Base-by-base conservation (phyloP, 2,113 vertebrate species). In the Lycaon pictus region DNA sequence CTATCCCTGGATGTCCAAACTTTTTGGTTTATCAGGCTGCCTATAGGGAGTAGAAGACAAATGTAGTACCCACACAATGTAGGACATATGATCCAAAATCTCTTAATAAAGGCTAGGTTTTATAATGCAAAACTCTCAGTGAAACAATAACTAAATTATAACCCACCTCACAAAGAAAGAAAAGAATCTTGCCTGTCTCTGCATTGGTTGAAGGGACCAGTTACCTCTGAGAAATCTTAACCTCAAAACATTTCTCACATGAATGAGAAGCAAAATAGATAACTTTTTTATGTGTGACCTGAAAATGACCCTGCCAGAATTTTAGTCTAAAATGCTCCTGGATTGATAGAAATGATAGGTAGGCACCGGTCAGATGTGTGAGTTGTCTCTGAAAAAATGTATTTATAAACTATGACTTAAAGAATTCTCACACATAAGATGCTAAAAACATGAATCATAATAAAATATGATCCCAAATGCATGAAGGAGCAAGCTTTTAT, bases 351-450 rank as follows among this genome's bases (percentile, higher is more conserved):
- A 69, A 29, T 22, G 65, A 67, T 17, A 67, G 65, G 19, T 80
- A 58, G n/a, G 19, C 25, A 65, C 37, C 48, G 67, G 60, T 11
- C 72, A 89, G 37, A 67, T 65, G 2, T 93, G 27, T 35, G 22
- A 62, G 56, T 77, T 71, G 85, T 69, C 77, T 76, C 43, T 96
- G 35, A 20, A 77, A 85, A 94, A 87, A 76, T 62, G 13, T 37
- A 89, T 76, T 96, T 92, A 77, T 67, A 89, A 95, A 71, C 67
- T 22, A 77, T 88, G 63, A 81, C 16, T 58, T 58, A 93, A 90
- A 37, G 43, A 91, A 79, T 71, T 84, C 67, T 71, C n/a, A 91
- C 27, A 69, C 29, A 92, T 86, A 82, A 95, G 96, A 96, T 88
- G 51, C 51, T 65, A 92, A 92, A 80, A 94, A 23, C 6, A 87